phyloP scores from a whole-genome alignment of 2,113 vertebrate genomes.

The Silurus glanis region DNA sequence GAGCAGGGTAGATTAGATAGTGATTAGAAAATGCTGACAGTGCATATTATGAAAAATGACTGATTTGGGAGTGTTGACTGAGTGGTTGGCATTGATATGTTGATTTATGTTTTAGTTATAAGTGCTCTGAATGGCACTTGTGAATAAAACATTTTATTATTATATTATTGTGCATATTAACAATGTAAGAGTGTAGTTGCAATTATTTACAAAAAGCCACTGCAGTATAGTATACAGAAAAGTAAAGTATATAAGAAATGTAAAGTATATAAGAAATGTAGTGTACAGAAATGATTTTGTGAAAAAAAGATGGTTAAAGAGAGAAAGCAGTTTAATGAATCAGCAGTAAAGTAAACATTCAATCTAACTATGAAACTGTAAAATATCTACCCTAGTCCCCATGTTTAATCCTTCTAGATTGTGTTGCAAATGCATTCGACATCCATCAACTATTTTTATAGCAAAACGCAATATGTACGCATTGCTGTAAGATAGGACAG shows the following conservation, averaged over 20 bases:
- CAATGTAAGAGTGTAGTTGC: not conserved
- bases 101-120: not conserved
- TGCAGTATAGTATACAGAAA: not conserved
- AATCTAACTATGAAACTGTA: not conserved
- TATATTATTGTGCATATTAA: not conserved
- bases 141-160: not conserved
- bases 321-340: not conserved
- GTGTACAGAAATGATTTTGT: not conserved
- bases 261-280: not conserved
- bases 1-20: not conserved
- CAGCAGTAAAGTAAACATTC: not conserved
- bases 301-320: not conserved
- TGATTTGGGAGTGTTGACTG: not conserved
- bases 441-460: not conserved
- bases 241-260: too few species aligned
- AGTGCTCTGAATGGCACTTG: not conserved
- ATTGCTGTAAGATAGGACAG: constrained; percentile 69
- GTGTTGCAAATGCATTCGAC: not conserved
- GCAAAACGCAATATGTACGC: constrained; percentile 39
- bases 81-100: not conserved
- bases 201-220: not conserved
- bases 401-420: not conserved
- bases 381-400: not conserved
- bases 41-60: not conserved
- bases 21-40: not conserved